A percentile compares a stretch with the other conserved stretches of the same genome.
Evolutionary conservation across 2,888 invertebrate species (phyloP).

Genomic region (Tachina fera): DNA sequence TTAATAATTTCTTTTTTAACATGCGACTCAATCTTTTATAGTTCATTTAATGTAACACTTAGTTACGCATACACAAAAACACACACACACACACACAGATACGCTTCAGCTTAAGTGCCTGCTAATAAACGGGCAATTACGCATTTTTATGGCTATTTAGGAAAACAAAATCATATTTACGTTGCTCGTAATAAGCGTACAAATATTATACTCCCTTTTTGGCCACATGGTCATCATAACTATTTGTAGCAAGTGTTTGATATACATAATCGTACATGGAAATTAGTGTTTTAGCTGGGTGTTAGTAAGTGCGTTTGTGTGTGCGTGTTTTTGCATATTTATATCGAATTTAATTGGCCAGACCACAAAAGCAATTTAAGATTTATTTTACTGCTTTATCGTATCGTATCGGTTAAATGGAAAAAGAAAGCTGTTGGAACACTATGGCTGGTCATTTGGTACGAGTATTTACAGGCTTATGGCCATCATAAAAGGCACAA

Average conservation of each 20-base stretch:
- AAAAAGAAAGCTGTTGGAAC: not conserved
- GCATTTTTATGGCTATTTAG: slow-evolving; percentile 37
- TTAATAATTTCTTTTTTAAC: not conserved
- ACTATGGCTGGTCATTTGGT: not conserved
- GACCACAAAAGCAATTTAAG: slow-evolving; percentile 9
- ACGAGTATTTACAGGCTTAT: not conserved
- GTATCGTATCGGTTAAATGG: not conserved
- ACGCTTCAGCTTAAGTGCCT: not conserved
- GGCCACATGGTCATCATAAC: slow-evolving; percentile 2
- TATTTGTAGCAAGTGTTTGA: not conserved
- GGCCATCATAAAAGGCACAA: slow-evolving; percentile 1
- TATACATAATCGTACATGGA: no score
- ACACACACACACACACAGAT: not conserved
- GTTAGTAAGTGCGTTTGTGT: not conserved
- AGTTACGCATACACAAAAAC: not conserved
- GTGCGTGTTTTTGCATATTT: not conserved
- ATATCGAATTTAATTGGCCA: slow-evolving; percentile 38
- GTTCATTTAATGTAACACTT: slow-evolving; percentile 13
- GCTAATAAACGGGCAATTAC: not conserved
- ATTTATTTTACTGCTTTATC: not conserved
- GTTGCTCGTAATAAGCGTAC: slow-evolving; percentile 15
- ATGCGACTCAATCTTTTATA: slow-evolving; percentile 50
- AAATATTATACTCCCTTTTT: not conserved
- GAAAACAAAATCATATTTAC: slow-evolving; percentile 14
- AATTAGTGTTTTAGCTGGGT: not conserved